Evolutionary conservation across 2,113 vertebrate species (phyloP), one percentile per base, ranked within the genome.

Genomic region (Cheilinus undulatus): DNA sequence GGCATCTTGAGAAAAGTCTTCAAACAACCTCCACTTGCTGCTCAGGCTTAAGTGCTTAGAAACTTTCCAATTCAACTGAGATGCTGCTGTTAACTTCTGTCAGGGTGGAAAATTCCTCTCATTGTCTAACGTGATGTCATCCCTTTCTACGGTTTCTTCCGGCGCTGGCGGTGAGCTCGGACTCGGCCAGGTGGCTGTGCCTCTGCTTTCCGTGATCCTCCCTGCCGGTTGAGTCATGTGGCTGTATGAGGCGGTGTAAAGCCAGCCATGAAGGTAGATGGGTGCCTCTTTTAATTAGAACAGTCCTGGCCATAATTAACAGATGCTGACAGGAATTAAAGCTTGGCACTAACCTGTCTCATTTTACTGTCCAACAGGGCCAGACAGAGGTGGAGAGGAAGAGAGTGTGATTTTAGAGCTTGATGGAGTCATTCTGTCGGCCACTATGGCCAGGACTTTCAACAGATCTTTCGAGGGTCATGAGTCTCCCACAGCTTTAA

Each of bases 301-400:
- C 87, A 89, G 89, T 84, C 86, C 88, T 69, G 84, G 89, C 82
- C 90, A 91, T 94, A 94, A 94, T 93, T 94, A 93, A 93, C 92
- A 93, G 92, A 94, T 92, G 93, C 92, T 93, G 92, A 93, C 92
- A 93, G 91, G 92, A 94, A 94, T 94, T 91, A 93, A 92, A 93
- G 88, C 86, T 87, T 89, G 83, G 88, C 89, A 87, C 83, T 89
- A 92, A 90, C 89, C 83, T 83, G 91, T 86, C 88, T 93, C 89
- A 73, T 88, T 90, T 92, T 90, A 91, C 87, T 86, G 88, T 80
- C 77, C 80, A 70, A 86, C 70, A 80, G 82, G 73, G 66, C 74
- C 83, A 84, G 76, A 81, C 69, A 70, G 52, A 80, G 69, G 62
- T 71, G 77, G 67, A 77, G 63, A 85, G 75, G 82, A 77, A 72